These are phyloP conservation scores for Abscondita cerata DNA, from an alignment of 2,888 invertebrate genomes.

Conservation along the genomic window DNA sequence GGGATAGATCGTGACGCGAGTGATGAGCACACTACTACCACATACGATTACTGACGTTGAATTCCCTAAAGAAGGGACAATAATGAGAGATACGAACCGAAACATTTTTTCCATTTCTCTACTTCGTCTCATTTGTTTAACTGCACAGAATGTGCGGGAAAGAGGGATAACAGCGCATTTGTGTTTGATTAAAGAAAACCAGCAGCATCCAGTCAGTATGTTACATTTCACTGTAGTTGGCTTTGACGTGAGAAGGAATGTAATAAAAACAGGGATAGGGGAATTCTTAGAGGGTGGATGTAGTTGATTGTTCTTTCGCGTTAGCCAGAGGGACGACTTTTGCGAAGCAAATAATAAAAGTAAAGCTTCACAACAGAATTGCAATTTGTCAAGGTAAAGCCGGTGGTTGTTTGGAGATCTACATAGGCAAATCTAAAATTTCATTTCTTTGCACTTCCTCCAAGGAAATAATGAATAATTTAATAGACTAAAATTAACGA, in stretches of 20 bases:
- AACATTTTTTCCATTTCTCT: constrained; percentile 21
- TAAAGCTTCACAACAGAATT: constrained; percentile 28
- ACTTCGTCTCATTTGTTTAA: constrained; percentile 32
- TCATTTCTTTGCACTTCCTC: constrained; percentile 16
- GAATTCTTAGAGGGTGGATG: constrained; percentile 44
- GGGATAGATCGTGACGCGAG: constrained; percentile 54
- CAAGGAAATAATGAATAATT: constrained; percentile 35
- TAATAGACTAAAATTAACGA: constrained; percentile 38
- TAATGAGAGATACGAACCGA: constrained; percentile 35
- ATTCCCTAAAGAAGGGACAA: constrained; percentile 34
- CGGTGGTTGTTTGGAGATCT: constrained; percentile 24
- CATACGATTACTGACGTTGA: constrained; percentile 45
- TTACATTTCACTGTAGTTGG: constrained; percentile 55
- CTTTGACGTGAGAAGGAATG: constrained; percentile 56
- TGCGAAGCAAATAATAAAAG: constrained; percentile 36
- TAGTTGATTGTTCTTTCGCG: constrained; percentile 48
- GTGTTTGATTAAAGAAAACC: constrained; percentile 19
- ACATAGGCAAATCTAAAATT: constrained; percentile 22
- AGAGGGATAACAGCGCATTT: constrained; percentile 18
- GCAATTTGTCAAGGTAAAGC: constrained; percentile 30
- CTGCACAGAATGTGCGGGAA: not conserved
- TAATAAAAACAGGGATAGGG: constrained; percentile 54
- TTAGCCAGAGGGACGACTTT: constrained; percentile 35
- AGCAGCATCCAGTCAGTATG: constrained; percentile 48
- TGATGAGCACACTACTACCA: constrained; percentile 49